Evolutionary conservation across 2,888 invertebrate species (phyloP).

Genomic region (Galerucella pusilla): DNA sequence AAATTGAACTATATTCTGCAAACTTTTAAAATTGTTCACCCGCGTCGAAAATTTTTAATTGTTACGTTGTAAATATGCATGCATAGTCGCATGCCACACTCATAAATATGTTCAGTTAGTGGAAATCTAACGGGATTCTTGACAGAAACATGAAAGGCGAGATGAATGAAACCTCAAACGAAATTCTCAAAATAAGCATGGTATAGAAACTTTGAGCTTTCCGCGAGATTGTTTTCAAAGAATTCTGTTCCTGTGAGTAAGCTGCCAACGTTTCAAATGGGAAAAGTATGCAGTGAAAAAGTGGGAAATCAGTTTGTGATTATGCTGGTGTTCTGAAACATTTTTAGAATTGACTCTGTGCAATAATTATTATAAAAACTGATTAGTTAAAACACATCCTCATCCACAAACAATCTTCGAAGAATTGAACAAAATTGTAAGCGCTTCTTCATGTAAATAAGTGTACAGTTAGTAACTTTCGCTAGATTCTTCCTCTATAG

Average conservation of each 20-base stretch:
- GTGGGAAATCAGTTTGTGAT: neutral
- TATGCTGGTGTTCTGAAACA: too few relatives aligned
- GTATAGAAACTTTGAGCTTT: neutral
- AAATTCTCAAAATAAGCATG: neutral
- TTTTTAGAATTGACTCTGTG: too few relatives aligned
- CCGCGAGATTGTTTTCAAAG: neutral
- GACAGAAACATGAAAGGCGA: slow-evolving; percentile 12
- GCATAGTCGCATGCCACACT: slow-evolving; percentile 15
- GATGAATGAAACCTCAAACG: slow-evolving; percentile 12
- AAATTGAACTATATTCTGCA: neutral
- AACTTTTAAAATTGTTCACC: slow-evolving; percentile 18
- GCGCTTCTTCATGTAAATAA: too few relatives aligned
- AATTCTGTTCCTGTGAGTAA: neutral
- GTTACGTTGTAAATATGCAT: slow-evolving; percentile 10
- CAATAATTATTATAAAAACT: too few relatives aligned
- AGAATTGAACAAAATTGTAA: too few relatives aligned
- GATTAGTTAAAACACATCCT: too few relatives aligned
- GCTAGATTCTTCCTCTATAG: too few relatives aligned
- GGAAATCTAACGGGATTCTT: slow-evolving; percentile 20
- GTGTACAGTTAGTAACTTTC: too few relatives aligned
- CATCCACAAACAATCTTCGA: too few relatives aligned
- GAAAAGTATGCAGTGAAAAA: neutral
- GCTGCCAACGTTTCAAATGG: neutral
- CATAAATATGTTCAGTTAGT: slow-evolving; percentile 13
- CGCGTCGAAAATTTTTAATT: slow-evolving; percentile 18